Base-by-base conservation (phyloP, 2,797 vertebrate genomes). In the Acanthornis magna region DNA sequence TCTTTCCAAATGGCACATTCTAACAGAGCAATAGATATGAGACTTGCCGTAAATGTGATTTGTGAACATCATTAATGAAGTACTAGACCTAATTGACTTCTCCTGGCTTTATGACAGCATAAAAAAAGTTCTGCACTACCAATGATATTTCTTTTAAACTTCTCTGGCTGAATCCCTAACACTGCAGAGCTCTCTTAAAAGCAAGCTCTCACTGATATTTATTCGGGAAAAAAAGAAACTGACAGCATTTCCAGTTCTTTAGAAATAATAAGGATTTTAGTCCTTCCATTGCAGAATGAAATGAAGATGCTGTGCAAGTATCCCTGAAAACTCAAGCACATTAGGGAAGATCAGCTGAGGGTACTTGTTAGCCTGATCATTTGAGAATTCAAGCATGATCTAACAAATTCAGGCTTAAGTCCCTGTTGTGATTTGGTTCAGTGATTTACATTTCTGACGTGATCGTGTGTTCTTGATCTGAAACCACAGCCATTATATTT, bases 11-110 rank as follows among this genome's bases (percentile, higher is more conserved):
- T 95, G 87, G 95, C 87, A 94, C 80, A 91, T 96, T 95, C 89
- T 96, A 92, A 89, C 74, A 77, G 91, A 96, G 96, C 88, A 85
- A 76, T 95, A 94, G 96, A 95, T 97, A 86, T 88, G 93, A 96
- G 65, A 45, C 70, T 97, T 96, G 93, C 95, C 91, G 66, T 98
- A 98, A 98, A 98, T 88, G 95, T 98, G 98, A 98, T 98, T 98
- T 98, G 97, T 97, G 96, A 96, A 95, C 91, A 95, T 93, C 96
- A 92, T 98, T 98, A 98, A 97, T 98, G 97, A 98, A 97, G 92
- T 96, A 92, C 93, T 92, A 97, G 97, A 97, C 93, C 97, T 98
- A 98, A 98, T 96, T 98, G 98, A 98, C 96, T 98, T 98, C 94
- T 95, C 51, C 97, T 97, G 97, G 96, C 93, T 97, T 98, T 97